phyloP scores from a whole-genome alignment of 2,797 vertebrate species.

The Poeciliopsis turneri region DNA sequence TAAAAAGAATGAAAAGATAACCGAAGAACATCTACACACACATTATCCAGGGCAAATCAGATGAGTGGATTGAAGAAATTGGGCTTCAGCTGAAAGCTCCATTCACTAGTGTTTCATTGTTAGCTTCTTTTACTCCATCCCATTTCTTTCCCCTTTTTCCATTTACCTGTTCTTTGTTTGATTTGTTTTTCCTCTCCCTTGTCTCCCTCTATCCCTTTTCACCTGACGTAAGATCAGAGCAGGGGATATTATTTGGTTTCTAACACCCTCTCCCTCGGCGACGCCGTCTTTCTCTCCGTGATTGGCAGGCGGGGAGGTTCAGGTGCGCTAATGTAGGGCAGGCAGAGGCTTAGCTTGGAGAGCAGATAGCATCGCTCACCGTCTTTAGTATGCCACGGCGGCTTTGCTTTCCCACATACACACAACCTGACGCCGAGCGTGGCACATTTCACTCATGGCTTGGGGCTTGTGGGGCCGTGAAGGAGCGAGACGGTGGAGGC shows the following conservation, averaged over 20 bases:
- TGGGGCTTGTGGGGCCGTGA: constrained; percentile 73
- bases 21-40: constrained; percentile 26
- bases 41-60: constrained; percentile 27
- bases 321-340: constrained; percentile 80
- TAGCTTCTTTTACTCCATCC: constrained; percentile 23
- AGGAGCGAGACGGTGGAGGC: constrained; percentile 62
- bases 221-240: constrained; percentile 70
- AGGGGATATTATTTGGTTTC: constrained; percentile 69
- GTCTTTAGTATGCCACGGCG: constrained; percentile 76
- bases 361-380: constrained; percentile 79
- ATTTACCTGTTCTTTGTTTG: constrained; percentile 50
- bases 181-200: constrained; percentile 13
- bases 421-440: constrained; percentile 41
- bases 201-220: constrained; percentile 55
- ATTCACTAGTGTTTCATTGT: constrained; percentile 38
- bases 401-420: constrained; percentile 56
- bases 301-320: constrained; percentile 78
- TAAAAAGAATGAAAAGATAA: constrained; percentile 42
- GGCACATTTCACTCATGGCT: constrained; percentile 80
- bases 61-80: constrained; percentile 56
- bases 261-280: constrained; percentile 69
- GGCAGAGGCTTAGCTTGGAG: constrained; percentile 75
- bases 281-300: constrained; percentile 67
- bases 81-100: constrained; percentile 42
- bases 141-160: constrained; percentile 23